These are phyloP conservation scores for Siniperca obscura DNA, from an alignment of 2,797 vertebrate species.

Conservation along the genomic window DNA sequence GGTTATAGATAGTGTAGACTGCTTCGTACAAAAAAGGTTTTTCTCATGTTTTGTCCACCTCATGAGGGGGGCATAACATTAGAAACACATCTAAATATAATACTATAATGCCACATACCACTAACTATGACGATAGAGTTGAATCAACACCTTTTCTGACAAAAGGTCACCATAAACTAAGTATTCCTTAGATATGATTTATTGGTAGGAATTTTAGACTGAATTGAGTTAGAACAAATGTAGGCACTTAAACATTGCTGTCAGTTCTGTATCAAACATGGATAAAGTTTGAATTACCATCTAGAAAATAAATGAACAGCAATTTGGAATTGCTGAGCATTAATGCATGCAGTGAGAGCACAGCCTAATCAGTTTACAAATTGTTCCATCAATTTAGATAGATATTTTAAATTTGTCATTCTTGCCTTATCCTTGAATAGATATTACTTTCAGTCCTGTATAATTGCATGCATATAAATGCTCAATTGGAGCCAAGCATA, in stretches of 20 bases:
- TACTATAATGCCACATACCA: not conserved
- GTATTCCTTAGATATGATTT: not conserved
- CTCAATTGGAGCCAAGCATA: not conserved
- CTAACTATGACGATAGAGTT: not conserved
- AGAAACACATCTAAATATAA: not conserved
- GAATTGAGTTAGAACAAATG: not conserved
- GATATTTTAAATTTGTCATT: conserved; percentile 19
- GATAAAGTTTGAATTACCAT: conserved; percentile 6
- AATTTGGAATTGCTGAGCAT: conserved; percentile 3
- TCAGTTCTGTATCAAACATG: not conserved
- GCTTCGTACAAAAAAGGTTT: not conserved
- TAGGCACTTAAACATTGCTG: not conserved
- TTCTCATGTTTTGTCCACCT: not conserved
- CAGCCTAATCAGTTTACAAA: conserved; percentile 26
- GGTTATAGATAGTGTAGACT: not conserved
- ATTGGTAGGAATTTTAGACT: not conserved
- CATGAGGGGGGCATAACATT: not conserved
- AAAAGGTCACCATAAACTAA: not conserved
- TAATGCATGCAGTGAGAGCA: conserved; percentile 7
- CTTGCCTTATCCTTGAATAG: not conserved
- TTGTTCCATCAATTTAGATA: conserved; percentile 2
- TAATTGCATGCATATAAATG: conserved; percentile 1
- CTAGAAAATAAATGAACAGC: conserved; percentile 4
- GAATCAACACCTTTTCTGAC: not conserved
- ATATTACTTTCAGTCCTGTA: conserved; percentile 1